A percentile compares a stretch with the other conserved stretches of the same genome.
phyloP scores from a whole-genome alignment of 2,888 invertebrate species.

The Eilema griseolum region DNA sequence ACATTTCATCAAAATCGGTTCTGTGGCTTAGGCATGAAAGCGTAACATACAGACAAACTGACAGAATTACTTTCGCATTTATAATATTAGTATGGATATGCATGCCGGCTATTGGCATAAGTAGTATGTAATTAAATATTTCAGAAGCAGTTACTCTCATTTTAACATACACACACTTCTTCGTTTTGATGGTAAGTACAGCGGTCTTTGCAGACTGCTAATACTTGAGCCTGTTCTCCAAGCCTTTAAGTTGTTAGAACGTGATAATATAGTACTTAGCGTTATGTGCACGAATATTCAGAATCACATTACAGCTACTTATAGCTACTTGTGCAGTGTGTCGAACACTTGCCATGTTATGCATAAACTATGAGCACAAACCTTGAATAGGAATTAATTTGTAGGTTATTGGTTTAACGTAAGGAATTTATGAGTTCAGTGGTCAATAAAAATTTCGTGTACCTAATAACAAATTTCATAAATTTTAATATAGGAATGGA shows the following conservation, averaged over 20 bases:
- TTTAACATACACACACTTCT: background rate
- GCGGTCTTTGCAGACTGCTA: background rate
- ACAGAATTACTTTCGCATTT: no score
- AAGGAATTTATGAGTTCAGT: no score
- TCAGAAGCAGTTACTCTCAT: background rate
- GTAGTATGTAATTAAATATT: background rate
- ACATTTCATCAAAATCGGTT: no score
- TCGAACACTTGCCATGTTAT: background rate
- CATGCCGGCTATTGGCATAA: no score
- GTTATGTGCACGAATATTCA: background rate
- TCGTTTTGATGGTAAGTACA: background rate
- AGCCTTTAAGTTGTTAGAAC: background rate
- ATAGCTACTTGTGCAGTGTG: background rate
- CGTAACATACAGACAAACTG: no score
- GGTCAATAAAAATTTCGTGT: no score
- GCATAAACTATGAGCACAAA: background rate
- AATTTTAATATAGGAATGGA: no score
- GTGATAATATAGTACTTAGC: background rate
- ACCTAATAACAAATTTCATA: no score
- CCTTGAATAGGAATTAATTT: background rate
- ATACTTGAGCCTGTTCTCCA: background rate
- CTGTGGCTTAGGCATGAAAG: no score
- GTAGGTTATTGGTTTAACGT: background rate
- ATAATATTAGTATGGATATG: no score
- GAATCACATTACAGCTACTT: background rate